A percentile compares a stretch with the other conserved stretches of the same genome.
These are phyloP conservation scores for Toxotes chatareus DNA, from an alignment of 2,113 vertebrate genomes.

Conservation along the genomic window DNA sequence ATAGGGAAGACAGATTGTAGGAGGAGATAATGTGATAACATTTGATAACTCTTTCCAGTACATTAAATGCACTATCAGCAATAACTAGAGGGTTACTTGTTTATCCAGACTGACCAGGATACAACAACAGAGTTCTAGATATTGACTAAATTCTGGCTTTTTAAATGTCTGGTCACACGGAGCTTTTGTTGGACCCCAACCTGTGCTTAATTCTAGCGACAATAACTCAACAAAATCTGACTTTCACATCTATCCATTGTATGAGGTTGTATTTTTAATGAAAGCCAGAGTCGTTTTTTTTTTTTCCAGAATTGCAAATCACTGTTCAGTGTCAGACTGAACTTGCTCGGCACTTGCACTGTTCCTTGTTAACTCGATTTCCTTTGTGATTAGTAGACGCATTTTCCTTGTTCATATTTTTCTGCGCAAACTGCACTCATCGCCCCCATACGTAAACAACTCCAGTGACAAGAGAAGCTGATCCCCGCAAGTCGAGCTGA, in stretches of 20 bases:
- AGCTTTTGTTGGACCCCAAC: neutral
- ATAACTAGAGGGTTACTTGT: neutral
- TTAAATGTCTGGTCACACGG: neutral
- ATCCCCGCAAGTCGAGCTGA: conserved; percentile 20
- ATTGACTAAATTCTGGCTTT: conserved; percentile 4
- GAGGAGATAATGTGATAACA: conserved; percentile 37
- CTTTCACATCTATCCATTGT: conserved; percentile 5
- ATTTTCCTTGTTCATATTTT: conserved; percentile 22
- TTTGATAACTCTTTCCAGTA: conserved; percentile 17
- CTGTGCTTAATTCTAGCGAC: neutral
- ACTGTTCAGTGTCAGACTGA: conserved; percentile 3
- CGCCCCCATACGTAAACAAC: conserved; percentile 50
- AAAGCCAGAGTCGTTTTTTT: neutral
- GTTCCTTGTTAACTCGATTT: conserved; percentile 19
- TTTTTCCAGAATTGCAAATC: too few relatives aligned
- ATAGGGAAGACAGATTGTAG: neutral
- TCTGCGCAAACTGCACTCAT: conserved; percentile 20
- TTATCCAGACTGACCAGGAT: neutral
- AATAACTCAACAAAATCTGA: neutral
- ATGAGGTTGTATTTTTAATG: conserved; percentile 3
- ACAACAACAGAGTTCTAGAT: neutral
- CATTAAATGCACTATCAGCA: conserved; percentile 23
- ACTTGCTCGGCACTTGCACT: neutral
- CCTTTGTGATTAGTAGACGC: conserved; percentile 34
- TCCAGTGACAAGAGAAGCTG: conserved; percentile 27